phyloP scores from a whole-genome alignment of 1,140 invertebrate species.

The Drosophila eugracilis region DNA sequence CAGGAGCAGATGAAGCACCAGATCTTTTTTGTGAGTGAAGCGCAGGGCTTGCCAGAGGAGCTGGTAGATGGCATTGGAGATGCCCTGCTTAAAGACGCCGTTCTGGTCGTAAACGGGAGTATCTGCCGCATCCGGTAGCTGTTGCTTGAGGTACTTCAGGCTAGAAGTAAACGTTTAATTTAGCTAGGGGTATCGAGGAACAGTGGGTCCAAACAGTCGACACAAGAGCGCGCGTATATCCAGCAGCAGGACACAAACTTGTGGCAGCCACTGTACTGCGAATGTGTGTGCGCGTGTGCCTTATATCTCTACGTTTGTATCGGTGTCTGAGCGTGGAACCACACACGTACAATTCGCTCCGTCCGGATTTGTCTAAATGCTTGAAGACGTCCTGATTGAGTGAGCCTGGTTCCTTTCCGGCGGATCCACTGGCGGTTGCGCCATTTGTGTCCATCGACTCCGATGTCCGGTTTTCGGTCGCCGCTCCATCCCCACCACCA shows the following conservation, averaged over 20 bases:
- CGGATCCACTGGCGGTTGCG: slow-evolving; percentile 2
- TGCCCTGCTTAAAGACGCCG: slow-evolving; percentile 64
- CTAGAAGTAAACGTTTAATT: slow-evolving; percentile 68
- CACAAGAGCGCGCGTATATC: slow-evolving; percentile 32
- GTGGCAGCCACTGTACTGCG: slow-evolving; percentile 27
- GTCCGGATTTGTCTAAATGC: slow-evolving; percentile 77
- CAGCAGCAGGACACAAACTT: slow-evolving; percentile 33
- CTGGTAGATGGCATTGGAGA: slow-evolving; percentile 87
- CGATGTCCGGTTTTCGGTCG: slow-evolving; percentile 18
- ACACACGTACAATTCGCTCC: slow-evolving; percentile 80
- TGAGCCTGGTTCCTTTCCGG: background rate
- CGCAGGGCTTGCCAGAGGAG: slow-evolving; percentile 89
- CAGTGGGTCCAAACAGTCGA: slow-evolving; percentile 29
- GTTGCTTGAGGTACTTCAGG: slow-evolving; percentile 80
- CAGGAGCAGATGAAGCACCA: slow-evolving; percentile 87
- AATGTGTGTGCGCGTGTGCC: slow-evolving; percentile 26
- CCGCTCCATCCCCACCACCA: slow-evolving; percentile 35
- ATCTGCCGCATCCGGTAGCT: slow-evolving; percentile 68
- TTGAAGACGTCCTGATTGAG: slow-evolving; percentile 77
- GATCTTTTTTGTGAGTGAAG: slow-evolving; percentile 90
- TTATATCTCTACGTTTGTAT: slow-evolving; percentile 20
- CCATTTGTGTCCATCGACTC: slow-evolving; percentile 47
- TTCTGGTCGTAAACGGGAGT: slow-evolving; percentile 73
- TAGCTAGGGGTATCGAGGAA: slow-evolving; percentile 19
- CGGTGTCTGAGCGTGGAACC: slow-evolving; percentile 34